Evolutionary conservation across 2,113 vertebrate genomes (phyloP).

Genomic region (Megaleporinus macrocephalus): DNA sequence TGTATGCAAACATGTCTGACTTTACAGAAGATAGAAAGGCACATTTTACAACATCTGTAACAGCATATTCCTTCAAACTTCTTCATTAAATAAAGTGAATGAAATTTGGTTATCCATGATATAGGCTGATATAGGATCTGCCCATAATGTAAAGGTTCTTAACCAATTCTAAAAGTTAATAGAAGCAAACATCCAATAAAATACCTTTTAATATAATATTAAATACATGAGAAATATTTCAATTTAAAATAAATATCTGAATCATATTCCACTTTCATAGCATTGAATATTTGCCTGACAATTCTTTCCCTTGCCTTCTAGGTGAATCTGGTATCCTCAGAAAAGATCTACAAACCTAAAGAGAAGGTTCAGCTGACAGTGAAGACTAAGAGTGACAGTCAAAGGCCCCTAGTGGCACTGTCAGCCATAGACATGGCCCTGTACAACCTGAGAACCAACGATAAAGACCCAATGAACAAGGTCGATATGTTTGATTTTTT

Average conservation of each 20-base stretch:
- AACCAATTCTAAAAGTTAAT: too few species aligned
- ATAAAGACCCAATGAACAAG: slow-evolving; percentile 70
- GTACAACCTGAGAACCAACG: slow-evolving; percentile 73
- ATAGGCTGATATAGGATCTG: too few species aligned
- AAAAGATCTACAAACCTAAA: slow-evolving; percentile 72
- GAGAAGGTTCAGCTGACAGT: slow-evolving; percentile 73
- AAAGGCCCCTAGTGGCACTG: slow-evolving; percentile 82
- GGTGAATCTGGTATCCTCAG: slow-evolving; percentile 71
- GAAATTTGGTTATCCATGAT: too few species aligned
- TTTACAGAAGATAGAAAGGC: too few species aligned
- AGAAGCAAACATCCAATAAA: too few species aligned
- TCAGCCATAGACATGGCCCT: slow-evolving; percentile 83
- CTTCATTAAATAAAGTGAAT: too few species aligned
- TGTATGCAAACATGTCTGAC: too few species aligned
- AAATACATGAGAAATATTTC: too few species aligned
- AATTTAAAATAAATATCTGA: background rate
- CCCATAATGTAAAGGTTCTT: too few species aligned
- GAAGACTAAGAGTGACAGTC: slow-evolving; percentile 56
- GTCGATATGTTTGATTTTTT: slow-evolving; percentile 38
- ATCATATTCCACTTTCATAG: background rate
- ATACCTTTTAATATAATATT: too few species aligned
- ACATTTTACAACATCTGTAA: too few species aligned
- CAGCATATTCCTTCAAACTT: too few species aligned
- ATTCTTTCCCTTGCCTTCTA: slow-evolving; percentile 52
- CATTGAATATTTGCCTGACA: slow-evolving; percentile 1